Evolutionary conservation across 2,888 invertebrate genomes (phyloP), one percentile per base, ranked within the genome.

Genomic region (Spodoptera picta): DNA sequence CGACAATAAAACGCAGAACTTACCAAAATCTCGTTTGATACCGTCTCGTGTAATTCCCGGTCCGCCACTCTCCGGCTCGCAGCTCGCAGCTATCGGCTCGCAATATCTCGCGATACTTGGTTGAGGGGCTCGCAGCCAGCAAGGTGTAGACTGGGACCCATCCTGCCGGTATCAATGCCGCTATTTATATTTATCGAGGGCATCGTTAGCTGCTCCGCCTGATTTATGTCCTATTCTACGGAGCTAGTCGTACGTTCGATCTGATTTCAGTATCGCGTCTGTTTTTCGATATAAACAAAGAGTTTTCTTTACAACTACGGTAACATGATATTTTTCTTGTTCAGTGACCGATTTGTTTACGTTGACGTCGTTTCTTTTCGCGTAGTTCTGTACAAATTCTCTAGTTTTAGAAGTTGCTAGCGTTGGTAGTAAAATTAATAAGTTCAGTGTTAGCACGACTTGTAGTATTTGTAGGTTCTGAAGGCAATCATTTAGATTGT

Each of bases 181-280:
- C 72, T 80, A 70, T 80, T 79, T 79, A 79, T 80, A 78, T 80
- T 75, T 78, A 79, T 78, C 60, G 75, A 75, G 67, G 79, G 79
- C 65, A 69, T 60, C 65, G 68, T 77, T 64, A 61, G 65, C 65
- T 59, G 74, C 64, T 65, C 62, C 51, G 42, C 64, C 67, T 77
- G 78, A 78, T 78, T 77, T 78, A 78, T 80, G 55, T 49, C 48
- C 62, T 54, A 58, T 54, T 51, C 55, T 64, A 42, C 47, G 65
- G 50, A 66, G 54, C 65, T 51, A 70, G 53, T 24, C 42, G 48
- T 31, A 54, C 43, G 51, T 54, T 58, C 31, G 50, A 61, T 69
- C 69, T 60, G 73, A 79, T 79, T 67, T 19, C 56, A 42, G 24
- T 64, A 60, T 76, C 58, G 58, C 19, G 69, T 43, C 41, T 54